Conservation (phyloP, 2,113 vertebrate species). For the Silurus glanis region DNA sequence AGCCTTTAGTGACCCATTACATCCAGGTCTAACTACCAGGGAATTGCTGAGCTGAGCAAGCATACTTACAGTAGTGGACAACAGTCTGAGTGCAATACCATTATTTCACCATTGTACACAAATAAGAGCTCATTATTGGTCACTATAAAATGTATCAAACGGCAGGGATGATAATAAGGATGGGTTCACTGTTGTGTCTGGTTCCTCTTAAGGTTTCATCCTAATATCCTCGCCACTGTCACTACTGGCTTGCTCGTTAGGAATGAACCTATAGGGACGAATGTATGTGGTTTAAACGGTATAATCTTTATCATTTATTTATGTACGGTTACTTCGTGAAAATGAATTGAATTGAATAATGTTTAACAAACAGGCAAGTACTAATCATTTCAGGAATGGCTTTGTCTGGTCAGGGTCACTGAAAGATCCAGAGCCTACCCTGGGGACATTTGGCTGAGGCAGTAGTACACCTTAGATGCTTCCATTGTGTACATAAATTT, state of each 20-base stretch:
- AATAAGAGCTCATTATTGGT: background rate
- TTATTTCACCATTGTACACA: background rate
- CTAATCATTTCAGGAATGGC: background rate
- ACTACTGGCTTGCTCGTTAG: too few species aligned
- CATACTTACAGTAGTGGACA: background rate
- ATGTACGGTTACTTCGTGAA: too few species aligned
- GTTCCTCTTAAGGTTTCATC: too few species aligned
- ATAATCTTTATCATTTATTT: too few species aligned
- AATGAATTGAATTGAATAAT: too few species aligned
- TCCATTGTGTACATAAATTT: background rate
- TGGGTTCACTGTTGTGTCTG: too few species aligned
- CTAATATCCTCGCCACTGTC: too few species aligned
- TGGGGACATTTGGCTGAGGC: background rate
- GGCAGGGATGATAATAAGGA: background rate
- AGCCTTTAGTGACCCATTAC: slow-evolving; percentile 36
- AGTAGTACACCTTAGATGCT: background rate
- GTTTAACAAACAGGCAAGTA: background rate
- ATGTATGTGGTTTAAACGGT: too few species aligned
- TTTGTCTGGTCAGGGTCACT: background rate
- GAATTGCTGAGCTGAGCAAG: slow-evolving; percentile 14
- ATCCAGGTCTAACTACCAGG: background rate
- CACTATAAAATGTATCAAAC: background rate
- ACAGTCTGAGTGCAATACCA: background rate
- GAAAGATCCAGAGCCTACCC: too few species aligned
- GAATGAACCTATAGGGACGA: too few species aligned